Base-by-base conservation (phyloP, 2,797 vertebrate species). In the Loris lydekkerianus region DNA sequence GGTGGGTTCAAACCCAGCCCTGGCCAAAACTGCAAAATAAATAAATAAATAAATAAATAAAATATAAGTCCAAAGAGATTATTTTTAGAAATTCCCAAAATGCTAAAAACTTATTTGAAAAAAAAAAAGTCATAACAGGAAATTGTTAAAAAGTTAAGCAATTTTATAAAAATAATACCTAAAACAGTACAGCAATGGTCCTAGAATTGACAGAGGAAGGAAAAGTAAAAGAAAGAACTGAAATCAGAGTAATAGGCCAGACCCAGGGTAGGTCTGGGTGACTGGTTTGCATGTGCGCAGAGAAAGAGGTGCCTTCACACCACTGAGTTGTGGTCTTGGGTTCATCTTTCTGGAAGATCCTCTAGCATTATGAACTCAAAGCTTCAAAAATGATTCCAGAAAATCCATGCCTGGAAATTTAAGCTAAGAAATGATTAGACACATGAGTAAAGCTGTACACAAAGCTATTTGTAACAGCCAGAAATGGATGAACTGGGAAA, bases 1-100 rank as follows among this genome's bases (percentile, higher is more conserved):
- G 40, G 40, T 40, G 40, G 40, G 40, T 40, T 40, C 40, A 40
- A 40, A 40, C 40, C 40, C 40, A 40, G 40, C 40, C 40, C 40
- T 5, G 40, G 40, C 40, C 40, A 40, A 40, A 40, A 40, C 3
- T 40, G 40, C 40, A 40, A 40, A 40, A 40, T 40, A 40, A 40
- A 40, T 40, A 40, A 40, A 40, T 40, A 40, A 40, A 40, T 40
- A 40, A 40, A 40, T 40, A 40, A 40, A 40, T 3, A 40, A 40
- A 3, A 40, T 37, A 25, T 8, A 76, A 72, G 10, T 18, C n/a
- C 11, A 43, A 67, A 88, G 27, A 80, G 40, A 93, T 77, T 34
- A 80, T 49, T 87, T 92, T 61, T 82, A 90, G 53, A 69, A 53
- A 60, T 88, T 89, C 14, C 14, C 70, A 81, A 90, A 93, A 82